phyloP scores from a whole-genome alignment of 2,888 invertebrate species.

The Balanococcus diminutus region DNA sequence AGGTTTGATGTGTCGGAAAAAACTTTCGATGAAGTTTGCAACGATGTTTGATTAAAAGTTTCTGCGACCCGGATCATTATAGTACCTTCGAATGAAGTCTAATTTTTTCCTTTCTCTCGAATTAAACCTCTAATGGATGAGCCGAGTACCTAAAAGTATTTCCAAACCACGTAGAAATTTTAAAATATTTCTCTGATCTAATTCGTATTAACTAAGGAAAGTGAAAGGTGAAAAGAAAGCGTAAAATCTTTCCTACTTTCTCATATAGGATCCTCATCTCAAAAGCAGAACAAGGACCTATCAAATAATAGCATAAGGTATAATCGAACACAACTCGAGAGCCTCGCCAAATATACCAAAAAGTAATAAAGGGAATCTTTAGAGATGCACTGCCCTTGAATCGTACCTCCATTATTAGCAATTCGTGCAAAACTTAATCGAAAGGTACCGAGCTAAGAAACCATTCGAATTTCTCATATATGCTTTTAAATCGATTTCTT shows the following conservation, averaged over 20 bases:
- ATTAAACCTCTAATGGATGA: neutral
- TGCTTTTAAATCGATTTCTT: neutral
- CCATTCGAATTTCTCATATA: neutral
- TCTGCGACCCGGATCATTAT: neutral
- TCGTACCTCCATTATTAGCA: neutral
- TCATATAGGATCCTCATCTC: neutral
- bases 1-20: neutral
- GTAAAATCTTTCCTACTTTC: neutral
- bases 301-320: neutral
- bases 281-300: neutral
- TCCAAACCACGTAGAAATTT: neutral
- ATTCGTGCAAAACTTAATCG: neutral
- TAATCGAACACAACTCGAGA: neutral
- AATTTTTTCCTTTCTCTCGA: neutral
- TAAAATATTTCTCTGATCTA: no score
- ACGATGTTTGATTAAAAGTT: constrained; percentile 35
- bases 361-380: neutral
- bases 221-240: no score
- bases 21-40: constrained; percentile 29
- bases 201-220: no score
- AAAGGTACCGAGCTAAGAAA: neutral
- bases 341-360: neutral
- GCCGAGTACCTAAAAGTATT: neutral
- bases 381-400: neutral
- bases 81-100: neutral